These are phyloP conservation scores for Scophthalmus maximus DNA, from an alignment of 2,113 vertebrate species.

Conservation along the genomic window DNA sequence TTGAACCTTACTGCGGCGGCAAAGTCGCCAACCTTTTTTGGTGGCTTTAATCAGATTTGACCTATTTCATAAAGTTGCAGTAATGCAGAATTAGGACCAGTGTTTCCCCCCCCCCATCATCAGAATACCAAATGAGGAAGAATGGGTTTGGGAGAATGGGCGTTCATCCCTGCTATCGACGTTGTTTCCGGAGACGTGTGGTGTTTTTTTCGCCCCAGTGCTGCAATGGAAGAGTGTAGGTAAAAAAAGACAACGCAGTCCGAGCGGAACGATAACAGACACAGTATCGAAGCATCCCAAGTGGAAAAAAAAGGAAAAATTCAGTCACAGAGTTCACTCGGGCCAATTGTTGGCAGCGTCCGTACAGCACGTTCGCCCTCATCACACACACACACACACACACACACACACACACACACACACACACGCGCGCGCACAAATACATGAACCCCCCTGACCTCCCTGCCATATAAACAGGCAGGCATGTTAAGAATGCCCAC, in stretches of 20 bases:
- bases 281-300: background rate
- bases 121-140: no score
- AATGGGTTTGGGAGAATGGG: no score
- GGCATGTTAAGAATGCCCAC: constrained; percentile 76
- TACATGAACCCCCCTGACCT: constrained; percentile 61
- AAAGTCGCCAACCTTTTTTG: no score
- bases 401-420: constrained; percentile 44
- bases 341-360: constrained; percentile 36
- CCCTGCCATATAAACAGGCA: constrained; percentile 67
- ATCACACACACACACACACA: constrained; percentile 36
- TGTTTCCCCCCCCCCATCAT: no score
- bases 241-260: no score
- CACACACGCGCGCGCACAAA: constrained; percentile 36
- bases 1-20: background rate
- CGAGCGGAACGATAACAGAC: background rate
- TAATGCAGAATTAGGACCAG: no score
- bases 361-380: constrained; percentile 46
- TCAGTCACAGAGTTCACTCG: constrained; percentile 50
- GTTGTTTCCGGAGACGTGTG: no score
- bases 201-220: no score
- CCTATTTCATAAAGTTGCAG: no score
- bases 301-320: constrained; percentile 21
- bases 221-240: background rate
- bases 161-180: no score
- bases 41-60: background rate